These are phyloP conservation scores for Phasianus colchicus DNA, from an alignment of 2,113 vertebrate genomes.

Conservation along the genomic window DNA sequence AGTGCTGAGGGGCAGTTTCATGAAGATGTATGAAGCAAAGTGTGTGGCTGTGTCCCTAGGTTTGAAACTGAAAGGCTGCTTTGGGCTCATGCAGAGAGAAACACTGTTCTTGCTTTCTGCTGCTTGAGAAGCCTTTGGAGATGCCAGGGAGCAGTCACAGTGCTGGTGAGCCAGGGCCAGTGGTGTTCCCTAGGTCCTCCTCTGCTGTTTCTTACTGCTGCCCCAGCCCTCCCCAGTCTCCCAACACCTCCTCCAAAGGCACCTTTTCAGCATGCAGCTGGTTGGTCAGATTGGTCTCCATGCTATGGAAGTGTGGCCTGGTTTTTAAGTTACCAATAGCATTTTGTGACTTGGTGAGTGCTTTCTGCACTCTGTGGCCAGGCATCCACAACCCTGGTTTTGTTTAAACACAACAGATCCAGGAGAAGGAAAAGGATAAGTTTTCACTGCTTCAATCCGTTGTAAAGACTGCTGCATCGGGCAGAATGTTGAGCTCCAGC, in stretches of 20 bases:
- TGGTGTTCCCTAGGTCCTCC: not conserved
- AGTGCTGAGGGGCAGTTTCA: not conserved
- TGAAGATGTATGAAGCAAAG: not conserved
- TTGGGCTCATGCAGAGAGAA: not conserved
- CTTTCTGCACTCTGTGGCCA: not conserved
- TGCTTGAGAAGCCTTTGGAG: not conserved
- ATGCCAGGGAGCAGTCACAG: not conserved
- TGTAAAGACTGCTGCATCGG: not conserved
- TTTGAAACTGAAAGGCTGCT: not conserved
- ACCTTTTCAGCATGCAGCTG: not conserved
- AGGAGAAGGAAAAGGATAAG: not conserved
- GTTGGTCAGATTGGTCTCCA: not conserved
- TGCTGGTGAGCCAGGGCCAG: not conserved
- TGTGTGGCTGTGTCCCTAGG: accelerated
- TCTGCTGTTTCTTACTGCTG: not conserved
- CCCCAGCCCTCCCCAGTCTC: not conserved
- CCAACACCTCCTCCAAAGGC: not conserved
- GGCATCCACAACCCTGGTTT: not conserved
- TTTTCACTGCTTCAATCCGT: not conserved
- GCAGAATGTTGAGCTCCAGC: not conserved
- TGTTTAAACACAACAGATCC: not conserved
- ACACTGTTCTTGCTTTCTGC: not conserved
- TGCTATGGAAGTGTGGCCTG: not conserved
- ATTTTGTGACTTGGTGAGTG: not conserved
- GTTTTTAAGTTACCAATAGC: not conserved